phyloP scores from a whole-genome alignment of 2,113 vertebrate species.

The Platichthys flesus region DNA sequence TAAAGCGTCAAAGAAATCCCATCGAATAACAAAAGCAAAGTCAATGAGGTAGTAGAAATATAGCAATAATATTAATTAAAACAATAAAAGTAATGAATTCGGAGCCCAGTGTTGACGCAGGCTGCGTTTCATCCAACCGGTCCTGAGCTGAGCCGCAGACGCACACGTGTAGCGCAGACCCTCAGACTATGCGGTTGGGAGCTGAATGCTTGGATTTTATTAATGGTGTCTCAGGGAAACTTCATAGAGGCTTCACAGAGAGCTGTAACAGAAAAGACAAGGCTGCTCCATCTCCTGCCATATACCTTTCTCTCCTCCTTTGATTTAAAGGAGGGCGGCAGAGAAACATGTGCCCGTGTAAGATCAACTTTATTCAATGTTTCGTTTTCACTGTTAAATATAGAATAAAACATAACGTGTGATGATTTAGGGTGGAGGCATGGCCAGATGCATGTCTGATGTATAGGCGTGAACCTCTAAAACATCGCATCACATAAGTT shows the following conservation, averaged over 20 bases:
- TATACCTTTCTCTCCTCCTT: conserved; percentile 29
- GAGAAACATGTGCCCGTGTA: conserved; percentile 43
- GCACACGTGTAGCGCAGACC: conserved; percentile 76
- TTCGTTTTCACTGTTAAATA: conserved; percentile 43
- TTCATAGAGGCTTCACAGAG: conserved; percentile 42
- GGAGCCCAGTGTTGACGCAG: conserved; percentile 5
- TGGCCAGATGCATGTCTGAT: conserved; percentile 37
- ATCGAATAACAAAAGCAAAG: not conserved
- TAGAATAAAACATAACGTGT: conserved; percentile 12
- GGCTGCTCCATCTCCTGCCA: conserved; percentile 41
- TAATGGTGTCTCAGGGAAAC: conserved; percentile 68
- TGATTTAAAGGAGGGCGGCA: conserved; percentile 59
- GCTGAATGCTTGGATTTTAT: conserved; percentile 68
- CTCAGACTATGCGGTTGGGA: conserved; percentile 48
- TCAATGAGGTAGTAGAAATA: not conserved
- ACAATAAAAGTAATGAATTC: conserved; percentile 1
- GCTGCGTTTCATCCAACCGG: conserved; percentile 41
- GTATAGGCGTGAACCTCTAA: conserved; percentile 57
- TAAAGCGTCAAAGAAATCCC: not conserved
- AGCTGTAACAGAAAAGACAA: conserved; percentile 36
- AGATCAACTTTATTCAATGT: conserved; percentile 32
- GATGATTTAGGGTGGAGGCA: conserved; percentile 60
- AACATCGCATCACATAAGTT: conserved; percentile 47
- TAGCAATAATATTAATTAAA: conserved; percentile 20
- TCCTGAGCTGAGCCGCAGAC: conserved; percentile 36